Evolutionary conservation across 2,113 vertebrate genomes (phyloP).

Genomic region (Nycticebus coucang): DNA sequence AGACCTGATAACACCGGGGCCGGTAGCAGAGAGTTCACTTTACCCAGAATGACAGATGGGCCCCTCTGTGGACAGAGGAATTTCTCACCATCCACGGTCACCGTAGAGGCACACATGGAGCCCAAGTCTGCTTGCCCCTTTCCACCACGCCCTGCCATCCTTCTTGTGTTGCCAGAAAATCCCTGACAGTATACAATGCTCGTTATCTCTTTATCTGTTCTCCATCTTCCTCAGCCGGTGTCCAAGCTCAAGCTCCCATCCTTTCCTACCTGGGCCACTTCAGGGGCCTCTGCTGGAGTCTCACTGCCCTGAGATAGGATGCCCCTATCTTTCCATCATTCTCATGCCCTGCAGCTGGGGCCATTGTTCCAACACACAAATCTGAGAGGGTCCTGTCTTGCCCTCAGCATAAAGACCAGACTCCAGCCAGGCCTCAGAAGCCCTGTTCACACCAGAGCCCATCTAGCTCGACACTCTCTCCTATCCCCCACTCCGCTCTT

Average conservation of each 20-base stretch:
- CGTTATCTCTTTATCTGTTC: background rate
- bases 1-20: too few relatives aligned
- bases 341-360: background rate
- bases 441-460: background rate
- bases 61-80: too few relatives aligned
- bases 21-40: too few relatives aligned
- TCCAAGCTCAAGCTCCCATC: background rate
- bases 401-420: background rate
- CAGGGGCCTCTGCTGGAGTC: fast-evolving
- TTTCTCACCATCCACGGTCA: background rate
- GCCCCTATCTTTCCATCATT: background rate
- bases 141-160: background rate
- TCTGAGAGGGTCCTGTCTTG: background rate
- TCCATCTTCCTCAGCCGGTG: too few relatives aligned
- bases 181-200: background rate
- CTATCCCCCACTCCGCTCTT: background rate
- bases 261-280: background rate
- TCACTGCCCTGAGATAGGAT: background rate
- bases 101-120: background rate
- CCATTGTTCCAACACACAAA: background rate
- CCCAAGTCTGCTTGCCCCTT: background rate
- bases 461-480: too few relatives aligned
- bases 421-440: background rate
- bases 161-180: background rate
- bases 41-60: too few relatives aligned